Conservation (phyloP, 2,888 invertebrate genomes). For the Netelia virgata region DNA sequence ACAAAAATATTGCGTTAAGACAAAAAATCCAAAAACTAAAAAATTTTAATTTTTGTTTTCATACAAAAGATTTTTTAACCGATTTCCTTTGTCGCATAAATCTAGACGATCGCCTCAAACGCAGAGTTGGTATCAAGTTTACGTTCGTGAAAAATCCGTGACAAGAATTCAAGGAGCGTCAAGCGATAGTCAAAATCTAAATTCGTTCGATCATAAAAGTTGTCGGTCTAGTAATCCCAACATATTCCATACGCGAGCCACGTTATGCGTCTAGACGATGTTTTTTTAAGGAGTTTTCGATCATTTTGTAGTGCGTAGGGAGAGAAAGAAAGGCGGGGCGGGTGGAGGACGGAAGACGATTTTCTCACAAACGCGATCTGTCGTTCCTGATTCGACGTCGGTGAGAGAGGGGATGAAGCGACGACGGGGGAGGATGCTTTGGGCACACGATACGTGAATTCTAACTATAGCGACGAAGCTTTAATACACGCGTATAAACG, state of each 20-base stretch:
- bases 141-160: background rate
- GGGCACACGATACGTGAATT: conserved; percentile 71
- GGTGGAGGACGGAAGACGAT: conserved; percentile 23
- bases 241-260: background rate
- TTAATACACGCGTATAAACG: conserved; percentile 61
- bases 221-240: background rate
- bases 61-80: no score
- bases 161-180: conserved; percentile 2
- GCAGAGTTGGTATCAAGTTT: background rate
- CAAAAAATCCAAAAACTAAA: no score
- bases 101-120: no score
- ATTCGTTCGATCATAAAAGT: conserved; percentile 50
- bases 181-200: conserved; percentile 49
- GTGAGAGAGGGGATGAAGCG: conserved; percentile 31
- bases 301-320: conserved; percentile 31
- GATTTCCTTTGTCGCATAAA: no score
- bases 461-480: conserved; percentile 83
- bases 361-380: background rate
- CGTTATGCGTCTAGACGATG: conserved; percentile 8
- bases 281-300: conserved; percentile 17
- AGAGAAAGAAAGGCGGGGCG: background rate
- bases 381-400: conserved; percentile 8
- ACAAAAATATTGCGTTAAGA: no score
- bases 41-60: no score
- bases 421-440: conserved; percentile 19